Percentiles rank a stretch among this genome's conserved stretches.
Conservation (phyloP, 2,797 vertebrate genomes). For the Ctenosaura bakeri region DNA sequence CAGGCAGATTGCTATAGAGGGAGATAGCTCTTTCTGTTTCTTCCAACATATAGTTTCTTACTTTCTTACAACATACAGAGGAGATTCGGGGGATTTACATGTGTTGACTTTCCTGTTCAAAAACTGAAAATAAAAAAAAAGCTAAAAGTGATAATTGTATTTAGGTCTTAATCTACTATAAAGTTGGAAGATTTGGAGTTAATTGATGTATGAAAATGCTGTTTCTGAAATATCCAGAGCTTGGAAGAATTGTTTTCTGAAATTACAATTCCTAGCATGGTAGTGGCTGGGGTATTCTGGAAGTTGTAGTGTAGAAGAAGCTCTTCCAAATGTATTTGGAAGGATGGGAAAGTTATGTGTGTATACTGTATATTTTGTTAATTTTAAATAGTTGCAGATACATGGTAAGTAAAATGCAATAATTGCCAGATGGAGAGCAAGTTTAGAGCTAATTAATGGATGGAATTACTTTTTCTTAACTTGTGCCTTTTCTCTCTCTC, state of each 20-base stretch:
- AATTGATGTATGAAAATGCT: background rate
- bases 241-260: too few relatives aligned
- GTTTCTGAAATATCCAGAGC: background rate
- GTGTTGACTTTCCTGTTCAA: too few relatives aligned
- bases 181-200: background rate
- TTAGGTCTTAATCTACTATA: too few relatives aligned
- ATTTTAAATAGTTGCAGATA: background rate
- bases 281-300: too few relatives aligned
- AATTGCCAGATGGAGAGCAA: too few relatives aligned
- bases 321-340: background rate
- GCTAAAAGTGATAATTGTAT: too few relatives aligned
- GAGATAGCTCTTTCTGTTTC: background rate
- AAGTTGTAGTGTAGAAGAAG: too few relatives aligned
- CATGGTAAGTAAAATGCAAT: background rate
- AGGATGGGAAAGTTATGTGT: background rate
- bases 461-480: background rate
- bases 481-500: too few relatives aligned
- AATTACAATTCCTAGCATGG: too few relatives aligned
- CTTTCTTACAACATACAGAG: too few relatives aligned
- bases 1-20: background rate
- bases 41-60: background rate
- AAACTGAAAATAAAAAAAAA: too few relatives aligned
- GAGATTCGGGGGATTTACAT: background rate
- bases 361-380: constrained; percentile 10
- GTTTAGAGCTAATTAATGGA: background rate